Evolutionary conservation across 2,113 vertebrate species (phyloP).

Genomic region (Aleadryas rufinucha): DNA sequence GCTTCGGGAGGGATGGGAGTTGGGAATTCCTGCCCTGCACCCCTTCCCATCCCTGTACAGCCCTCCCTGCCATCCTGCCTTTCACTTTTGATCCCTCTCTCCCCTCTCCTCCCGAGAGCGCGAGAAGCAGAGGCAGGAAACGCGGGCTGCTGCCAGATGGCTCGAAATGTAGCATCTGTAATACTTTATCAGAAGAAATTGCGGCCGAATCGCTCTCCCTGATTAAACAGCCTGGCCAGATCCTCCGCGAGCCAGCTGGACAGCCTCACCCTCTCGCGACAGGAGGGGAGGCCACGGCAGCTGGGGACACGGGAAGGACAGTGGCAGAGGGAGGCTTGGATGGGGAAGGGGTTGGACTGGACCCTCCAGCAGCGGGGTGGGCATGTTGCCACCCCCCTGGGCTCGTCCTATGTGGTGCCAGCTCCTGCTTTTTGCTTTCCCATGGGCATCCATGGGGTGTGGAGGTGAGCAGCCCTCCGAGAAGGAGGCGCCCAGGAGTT

Average conservation of each 20-base stretch:
- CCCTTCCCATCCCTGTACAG: background rate
- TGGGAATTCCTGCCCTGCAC: background rate
- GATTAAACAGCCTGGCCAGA: slow-evolving; percentile 60
- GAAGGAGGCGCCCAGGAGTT: background rate
- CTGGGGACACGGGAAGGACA: background rate
- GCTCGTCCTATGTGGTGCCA: accelerated
- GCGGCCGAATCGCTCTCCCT: slow-evolving; percentile 21
- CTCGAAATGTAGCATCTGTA: slow-evolving; percentile 56
- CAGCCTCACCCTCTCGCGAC: background rate
- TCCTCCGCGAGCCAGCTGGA: slow-evolving; percentile 49
- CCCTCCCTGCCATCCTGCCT: background rate
- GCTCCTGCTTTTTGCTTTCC: background rate
- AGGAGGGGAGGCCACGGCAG: background rate
- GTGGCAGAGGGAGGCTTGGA: background rate
- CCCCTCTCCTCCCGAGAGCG: background rate
- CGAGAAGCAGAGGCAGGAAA: slow-evolving; percentile 53
- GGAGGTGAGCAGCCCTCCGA: background rate
- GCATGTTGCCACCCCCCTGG: background rate
- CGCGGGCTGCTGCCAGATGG: slow-evolving; percentile 58
- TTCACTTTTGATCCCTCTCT: background rate
- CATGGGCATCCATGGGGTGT: accelerated
- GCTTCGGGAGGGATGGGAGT: background rate
- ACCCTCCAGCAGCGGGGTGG: background rate
- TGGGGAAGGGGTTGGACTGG: background rate
- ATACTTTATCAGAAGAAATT: slow-evolving; percentile 64